Percentiles rank a stretch among this genome's conserved stretches.
These are phyloP conservation scores for Drosophila navojoa DNA, from an alignment of 1,140 invertebrate species.

Conservation along the genomic window DNA sequence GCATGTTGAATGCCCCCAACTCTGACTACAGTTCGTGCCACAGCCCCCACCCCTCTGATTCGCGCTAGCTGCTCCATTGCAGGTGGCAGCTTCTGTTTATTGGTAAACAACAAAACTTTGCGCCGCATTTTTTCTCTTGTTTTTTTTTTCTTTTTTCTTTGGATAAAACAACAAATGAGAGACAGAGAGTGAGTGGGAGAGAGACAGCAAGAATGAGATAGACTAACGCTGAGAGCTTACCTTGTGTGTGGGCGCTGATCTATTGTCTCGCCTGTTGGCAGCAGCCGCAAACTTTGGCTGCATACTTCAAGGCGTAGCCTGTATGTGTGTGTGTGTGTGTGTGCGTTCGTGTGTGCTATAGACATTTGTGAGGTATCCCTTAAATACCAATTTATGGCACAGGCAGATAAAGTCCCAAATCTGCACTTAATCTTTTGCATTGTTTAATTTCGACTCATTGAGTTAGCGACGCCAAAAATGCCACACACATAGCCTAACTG, in stretches of 20 bases:
- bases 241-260: slow-evolving; percentile 62
- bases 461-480: slow-evolving; percentile 69
- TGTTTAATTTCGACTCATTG: slow-evolving; percentile 84
- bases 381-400: slow-evolving; percentile 84
- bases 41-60: too few relatives aligned
- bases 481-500: slow-evolving; percentile 23
- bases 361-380: slow-evolving; percentile 83
- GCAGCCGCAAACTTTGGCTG: slow-evolving; percentile 59
- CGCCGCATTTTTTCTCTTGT: too few relatives aligned
- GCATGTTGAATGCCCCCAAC: slow-evolving; percentile 52
- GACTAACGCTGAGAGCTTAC: slow-evolving; percentile 4
- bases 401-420: slow-evolving; percentile 84
- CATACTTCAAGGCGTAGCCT: slow-evolving; percentile 62
- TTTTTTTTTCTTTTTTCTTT: slow-evolving; percentile 39
- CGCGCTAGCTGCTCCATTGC: slow-evolving; percentile 25
- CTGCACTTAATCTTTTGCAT: slow-evolving; percentile 84
- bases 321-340: slow-evolving; percentile 11
- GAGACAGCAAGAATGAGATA: background rate
- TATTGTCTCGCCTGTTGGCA: slow-evolving; percentile 67
- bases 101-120: slow-evolving; percentile 75
- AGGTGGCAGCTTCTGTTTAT: slow-evolving; percentile 60
- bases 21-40: background rate
- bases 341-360: slow-evolving; percentile 55
- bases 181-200: slow-evolving; percentile 7
- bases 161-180: slow-evolving; percentile 23